Evolutionary conservation across 2,113 vertebrate genomes (phyloP), one percentile per base, ranked within the genome.

Genomic region (Perca flavescens): DNA sequence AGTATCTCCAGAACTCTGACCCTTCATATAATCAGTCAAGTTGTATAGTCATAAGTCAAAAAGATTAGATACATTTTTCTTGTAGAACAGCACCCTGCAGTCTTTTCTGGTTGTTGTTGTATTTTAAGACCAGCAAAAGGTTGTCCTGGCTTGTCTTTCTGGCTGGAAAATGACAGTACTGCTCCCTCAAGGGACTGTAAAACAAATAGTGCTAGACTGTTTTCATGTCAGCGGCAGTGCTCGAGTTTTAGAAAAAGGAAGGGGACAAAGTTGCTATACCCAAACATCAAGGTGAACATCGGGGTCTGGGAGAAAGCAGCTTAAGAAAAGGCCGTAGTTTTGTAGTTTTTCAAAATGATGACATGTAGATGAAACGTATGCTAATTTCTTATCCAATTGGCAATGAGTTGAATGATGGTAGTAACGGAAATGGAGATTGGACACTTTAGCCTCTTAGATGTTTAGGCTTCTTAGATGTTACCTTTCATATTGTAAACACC

Each of bases 141-240:
- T 65, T 77, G 49, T 69, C 57, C 13, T 40, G 8, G 9, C 56
- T 63, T 11, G 22, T 80, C 60, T 79, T n/a, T 58, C 40, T 28
- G 58, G 64, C 34, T 14, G 4, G 57, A 65, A 71, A 71, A 53
- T 61, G 40, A 53, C 46, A 21, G 8, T 11, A 19, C 46, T 8
- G 10, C 25, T 34, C 19, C 69, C 64, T 5, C 0, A 8, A 47
- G 69, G 16, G 54, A 57, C 21, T 7, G 56, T 13, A 49, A 61
- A 83, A 83, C 67, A 79, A 80, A 80, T 15, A 50, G 36, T 11
- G 25, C 43, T 60, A 5, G 12, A n/a, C 47, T 71, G 17, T 13
- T 62, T 62, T 76, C 7, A 49, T 56, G 28, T 47, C 60, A 36
- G 60, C 16, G 43, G 40, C 21, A 15, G 49, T 36, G 43, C 6